These are phyloP conservation scores for Cosmorhoe ocellata DNA, from an alignment of 2,888 invertebrate species.

Conservation along the genomic window DNA sequence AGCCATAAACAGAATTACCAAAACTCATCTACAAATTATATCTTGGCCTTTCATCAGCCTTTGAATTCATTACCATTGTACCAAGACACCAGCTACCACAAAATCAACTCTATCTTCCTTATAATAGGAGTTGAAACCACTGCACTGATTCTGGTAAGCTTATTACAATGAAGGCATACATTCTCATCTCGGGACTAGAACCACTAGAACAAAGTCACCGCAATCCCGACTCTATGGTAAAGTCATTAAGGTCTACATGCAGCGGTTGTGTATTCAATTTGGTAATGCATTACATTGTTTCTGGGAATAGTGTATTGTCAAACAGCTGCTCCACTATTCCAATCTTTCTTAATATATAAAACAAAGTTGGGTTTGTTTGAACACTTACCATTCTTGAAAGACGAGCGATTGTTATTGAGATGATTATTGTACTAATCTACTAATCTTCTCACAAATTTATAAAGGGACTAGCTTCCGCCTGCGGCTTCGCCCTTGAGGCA, in stretches of 20 bases:
- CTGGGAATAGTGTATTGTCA: not conserved
- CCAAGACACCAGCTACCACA: not conserved
- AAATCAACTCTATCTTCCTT: conserved; percentile 9
- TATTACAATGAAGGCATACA: conserved; percentile 14
- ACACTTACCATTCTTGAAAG: no score
- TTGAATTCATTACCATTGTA: conserved; percentile 11
- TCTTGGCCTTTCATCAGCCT: conserved; percentile 22
- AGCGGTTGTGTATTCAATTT: conserved; percentile 16
- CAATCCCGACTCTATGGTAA: conserved; percentile 16
- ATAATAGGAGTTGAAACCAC: not conserved
- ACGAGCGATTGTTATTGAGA: no score
- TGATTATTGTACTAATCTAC: no score
- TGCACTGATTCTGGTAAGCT: not conserved
- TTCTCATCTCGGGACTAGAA: conserved; percentile 5
- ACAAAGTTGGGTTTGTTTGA: no score
- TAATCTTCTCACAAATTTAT: no score
- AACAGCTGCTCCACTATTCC: conserved; percentile 5
- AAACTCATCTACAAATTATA: conserved; percentile 24
- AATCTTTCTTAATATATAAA: no score
- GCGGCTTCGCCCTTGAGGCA: no score
- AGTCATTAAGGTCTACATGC: conserved; percentile 12
- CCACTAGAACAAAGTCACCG: not conserved
- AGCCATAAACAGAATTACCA: conserved; percentile 13
- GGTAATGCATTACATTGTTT: conserved; percentile 18
- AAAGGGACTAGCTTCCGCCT: no score